Conservation (phyloP, 1,140 invertebrate species). For the Aphaenogaster floridana region DNA sequence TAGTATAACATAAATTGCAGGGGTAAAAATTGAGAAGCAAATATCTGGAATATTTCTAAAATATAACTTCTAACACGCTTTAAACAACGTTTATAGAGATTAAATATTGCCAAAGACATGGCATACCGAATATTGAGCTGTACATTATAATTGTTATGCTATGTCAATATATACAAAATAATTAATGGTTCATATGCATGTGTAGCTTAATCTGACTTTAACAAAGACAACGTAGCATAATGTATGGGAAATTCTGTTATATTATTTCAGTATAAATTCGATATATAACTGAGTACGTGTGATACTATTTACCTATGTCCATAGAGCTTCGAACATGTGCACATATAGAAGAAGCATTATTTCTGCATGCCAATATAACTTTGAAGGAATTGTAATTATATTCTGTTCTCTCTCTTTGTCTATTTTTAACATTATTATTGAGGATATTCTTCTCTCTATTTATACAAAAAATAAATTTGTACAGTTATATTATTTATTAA, state of each 20-base stretch:
- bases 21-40: not conserved
- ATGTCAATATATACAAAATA: constrained; percentile 21
- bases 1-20: not conserved
- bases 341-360: not conserved
- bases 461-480: not conserved
- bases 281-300: not conserved
- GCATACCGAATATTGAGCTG: not conserved
- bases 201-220: not conserved
- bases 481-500: not conserved
- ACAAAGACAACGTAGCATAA: constrained; percentile 29
- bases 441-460: too few relatives aligned
- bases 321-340: not conserved
- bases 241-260: not conserved
- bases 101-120: not conserved
- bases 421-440: not conserved
- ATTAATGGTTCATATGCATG: constrained; percentile 9
- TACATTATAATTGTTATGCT: constrained; percentile 18
- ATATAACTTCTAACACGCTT: not conserved
- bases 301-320: not conserved
- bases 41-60: not conserved
- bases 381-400: constrained; percentile 5
- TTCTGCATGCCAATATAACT: not conserved
- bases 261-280: constrained; percentile 27
- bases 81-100: not conserved
- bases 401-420: not conserved